phyloP scores from a whole-genome alignment of 2,797 vertebrate species.

The Myiothlypis chrysogaster region DNA sequence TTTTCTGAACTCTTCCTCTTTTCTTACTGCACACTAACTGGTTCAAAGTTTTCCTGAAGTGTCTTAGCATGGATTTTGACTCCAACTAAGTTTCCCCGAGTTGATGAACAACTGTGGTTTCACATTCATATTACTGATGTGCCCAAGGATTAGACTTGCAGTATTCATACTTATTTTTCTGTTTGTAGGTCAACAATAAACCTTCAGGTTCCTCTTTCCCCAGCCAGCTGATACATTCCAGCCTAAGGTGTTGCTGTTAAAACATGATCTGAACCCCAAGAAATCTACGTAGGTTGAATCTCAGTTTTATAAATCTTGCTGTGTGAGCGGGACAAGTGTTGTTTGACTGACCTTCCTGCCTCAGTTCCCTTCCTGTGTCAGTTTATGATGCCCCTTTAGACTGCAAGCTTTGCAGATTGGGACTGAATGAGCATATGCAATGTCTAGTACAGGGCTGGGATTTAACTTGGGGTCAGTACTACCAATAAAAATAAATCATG shows the following conservation, averaged over 20 bases:
- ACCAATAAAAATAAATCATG: background rate
- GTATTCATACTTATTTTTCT: background rate
- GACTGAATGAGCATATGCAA: background rate
- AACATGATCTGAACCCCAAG: background rate
- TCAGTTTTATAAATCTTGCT: background rate
- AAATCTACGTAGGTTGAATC: background rate
- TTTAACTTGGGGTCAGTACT: background rate
- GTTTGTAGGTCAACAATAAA: background rate
- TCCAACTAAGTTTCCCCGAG: background rate
- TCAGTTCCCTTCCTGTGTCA: background rate
- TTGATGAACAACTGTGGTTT: background rate
- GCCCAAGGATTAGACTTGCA: background rate
- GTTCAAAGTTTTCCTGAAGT: background rate
- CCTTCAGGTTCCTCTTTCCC: background rate
- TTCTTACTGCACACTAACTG: background rate
- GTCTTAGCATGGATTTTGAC: background rate
- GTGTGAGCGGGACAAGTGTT: background rate
- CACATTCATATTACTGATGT: background rate
- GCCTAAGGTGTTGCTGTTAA: background rate
- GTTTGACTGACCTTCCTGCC: background rate
- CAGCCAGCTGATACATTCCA: accelerated
- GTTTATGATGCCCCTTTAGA: background rate
- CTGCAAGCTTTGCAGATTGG: background rate
- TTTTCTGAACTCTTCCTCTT: background rate
- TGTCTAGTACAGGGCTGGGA: background rate